Conservation (phyloP, 2,797 vertebrate genomes). For the Sternarchorhynchus goeldii region DNA sequence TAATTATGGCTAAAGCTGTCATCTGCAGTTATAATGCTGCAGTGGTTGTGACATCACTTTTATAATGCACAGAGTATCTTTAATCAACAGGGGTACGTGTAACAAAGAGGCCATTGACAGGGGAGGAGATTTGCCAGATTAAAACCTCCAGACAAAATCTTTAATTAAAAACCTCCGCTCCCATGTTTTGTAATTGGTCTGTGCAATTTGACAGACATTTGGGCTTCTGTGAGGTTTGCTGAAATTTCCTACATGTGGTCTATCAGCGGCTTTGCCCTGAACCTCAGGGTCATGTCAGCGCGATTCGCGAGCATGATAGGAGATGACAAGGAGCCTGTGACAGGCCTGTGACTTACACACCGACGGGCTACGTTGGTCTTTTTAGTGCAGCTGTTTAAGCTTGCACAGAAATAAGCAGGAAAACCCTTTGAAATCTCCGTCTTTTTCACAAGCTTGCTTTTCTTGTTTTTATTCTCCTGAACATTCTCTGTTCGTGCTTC, state of each 20-base stretch:
- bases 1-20: constrained; percentile 53
- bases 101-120: constrained; percentile 18
- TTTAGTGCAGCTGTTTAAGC: too few relatives aligned
- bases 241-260: constrained; percentile 19
- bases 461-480: too few relatives aligned
- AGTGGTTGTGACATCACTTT: constrained; percentile 46
- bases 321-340: constrained; percentile 14
- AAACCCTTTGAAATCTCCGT: too few relatives aligned
- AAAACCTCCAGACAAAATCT: constrained; percentile 36
- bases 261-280: background rate
- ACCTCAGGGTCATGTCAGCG: constrained; percentile 17
- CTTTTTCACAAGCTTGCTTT: too few relatives aligned
- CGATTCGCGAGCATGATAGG: background rate
- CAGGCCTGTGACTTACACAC: background rate
- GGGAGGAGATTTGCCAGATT: constrained; percentile 43
- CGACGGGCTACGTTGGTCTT: background rate
- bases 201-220: constrained; percentile 28
- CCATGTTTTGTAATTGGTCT: background rate
- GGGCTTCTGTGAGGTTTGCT: constrained; percentile 35
- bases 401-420: too few relatives aligned
- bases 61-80: constrained; percentile 35
- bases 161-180: constrained; percentile 32
- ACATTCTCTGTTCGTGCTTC: background rate
- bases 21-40: constrained; percentile 39
- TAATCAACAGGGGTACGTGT: constrained; percentile 21